Evolutionary conservation across 2,888 invertebrate species (phyloP).

Genomic region (Habrosyne pyritoides): DNA sequence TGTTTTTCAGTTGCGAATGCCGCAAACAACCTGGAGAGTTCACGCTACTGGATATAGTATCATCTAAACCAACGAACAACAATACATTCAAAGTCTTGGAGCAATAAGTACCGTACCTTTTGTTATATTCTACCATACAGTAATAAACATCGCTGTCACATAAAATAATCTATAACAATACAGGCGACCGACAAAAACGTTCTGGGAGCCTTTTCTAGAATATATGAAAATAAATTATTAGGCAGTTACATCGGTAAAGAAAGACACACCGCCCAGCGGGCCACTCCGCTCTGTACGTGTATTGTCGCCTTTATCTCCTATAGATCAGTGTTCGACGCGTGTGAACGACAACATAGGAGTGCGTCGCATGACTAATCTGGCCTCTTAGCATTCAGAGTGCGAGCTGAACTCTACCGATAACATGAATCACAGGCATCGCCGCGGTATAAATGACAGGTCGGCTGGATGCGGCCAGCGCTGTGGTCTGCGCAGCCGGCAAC

Average conservation of each 20-base stretch:
- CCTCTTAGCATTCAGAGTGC: conserved; percentile 65
- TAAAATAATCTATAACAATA: conserved; percentile 5
- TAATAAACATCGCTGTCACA: conserved; percentile 1
- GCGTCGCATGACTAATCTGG: conserved; percentile 72
- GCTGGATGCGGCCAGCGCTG: conserved; percentile 8
- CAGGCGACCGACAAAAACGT: conserved; percentile 3
- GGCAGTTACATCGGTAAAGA: neutral
- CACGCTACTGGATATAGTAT: neutral
- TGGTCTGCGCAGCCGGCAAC: neutral
- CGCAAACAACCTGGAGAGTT: neutral
- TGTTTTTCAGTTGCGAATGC: neutral
- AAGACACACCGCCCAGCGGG: neutral
- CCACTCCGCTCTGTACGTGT: conserved; percentile 1
- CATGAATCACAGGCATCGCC: conserved; percentile 47
- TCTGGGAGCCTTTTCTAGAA: conserved; percentile 1
- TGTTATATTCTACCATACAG: neutral
- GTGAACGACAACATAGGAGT: conserved; percentile 63
- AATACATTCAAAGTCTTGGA: neutral
- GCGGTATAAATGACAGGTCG: conserved; percentile 39
- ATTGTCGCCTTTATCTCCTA: neutral
- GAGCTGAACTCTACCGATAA: conserved; percentile 56
- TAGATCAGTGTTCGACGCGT: conserved; percentile 64
- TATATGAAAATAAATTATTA: conserved; percentile 2
- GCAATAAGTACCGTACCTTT: neutral
- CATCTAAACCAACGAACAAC: neutral